A percentile compares a stretch with the other conserved stretches of the same genome.
phyloP scores from a whole-genome alignment of 2,888 invertebrate genomes.

The Ptychoptera albimana region DNA sequence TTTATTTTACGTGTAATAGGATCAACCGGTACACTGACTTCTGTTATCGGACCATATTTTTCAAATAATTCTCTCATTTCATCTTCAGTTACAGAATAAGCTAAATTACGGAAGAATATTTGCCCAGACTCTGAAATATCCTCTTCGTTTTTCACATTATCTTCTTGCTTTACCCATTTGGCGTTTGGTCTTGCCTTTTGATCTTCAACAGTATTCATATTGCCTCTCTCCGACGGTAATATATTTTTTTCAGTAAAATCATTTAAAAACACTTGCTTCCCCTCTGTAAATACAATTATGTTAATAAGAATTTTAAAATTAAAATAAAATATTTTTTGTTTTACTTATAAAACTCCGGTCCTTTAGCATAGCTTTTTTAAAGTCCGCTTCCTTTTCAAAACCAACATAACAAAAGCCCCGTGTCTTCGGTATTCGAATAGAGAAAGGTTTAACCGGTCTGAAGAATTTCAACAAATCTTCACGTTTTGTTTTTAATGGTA shows the following conservation, averaged over 20 bases:
- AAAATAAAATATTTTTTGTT: too few species aligned
- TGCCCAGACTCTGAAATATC: constrained; percentile 78
- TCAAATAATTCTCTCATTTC: constrained; percentile 71
- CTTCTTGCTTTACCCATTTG: constrained; percentile 47
- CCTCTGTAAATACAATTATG: constrained; percentile 26
- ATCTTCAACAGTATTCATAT: constrained; percentile 5
- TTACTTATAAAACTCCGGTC: constrained; percentile 74
- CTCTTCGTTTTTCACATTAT: constrained; percentile 52
- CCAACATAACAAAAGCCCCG: constrained; percentile 85
- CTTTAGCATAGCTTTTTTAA: constrained; percentile 64
- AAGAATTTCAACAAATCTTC: constrained; percentile 76
- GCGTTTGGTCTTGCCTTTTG: constrained; percentile 18
- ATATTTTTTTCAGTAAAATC: constrained; percentile 34
- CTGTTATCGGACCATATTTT: constrained; percentile 72
- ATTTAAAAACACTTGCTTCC: constrained; percentile 42
- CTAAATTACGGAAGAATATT: constrained; percentile 81
- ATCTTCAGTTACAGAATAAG: constrained; percentile 73
- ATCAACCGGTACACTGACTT: constrained; percentile 82
- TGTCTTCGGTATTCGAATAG: constrained; percentile 65
- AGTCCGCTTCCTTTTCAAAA: constrained; percentile 65
- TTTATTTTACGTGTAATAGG: constrained; percentile 62
- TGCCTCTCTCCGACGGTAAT: constrained; percentile 19
- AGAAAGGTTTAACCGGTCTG: constrained; percentile 58
- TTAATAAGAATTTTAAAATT: background rate
- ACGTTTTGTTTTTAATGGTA: constrained; percentile 66